A percentile compares a stretch with the other conserved stretches of the same genome.
These are phyloP conservation scores for Abramis brama DNA, from an alignment of 2,113 vertebrate species.

Conservation along the genomic window DNA sequence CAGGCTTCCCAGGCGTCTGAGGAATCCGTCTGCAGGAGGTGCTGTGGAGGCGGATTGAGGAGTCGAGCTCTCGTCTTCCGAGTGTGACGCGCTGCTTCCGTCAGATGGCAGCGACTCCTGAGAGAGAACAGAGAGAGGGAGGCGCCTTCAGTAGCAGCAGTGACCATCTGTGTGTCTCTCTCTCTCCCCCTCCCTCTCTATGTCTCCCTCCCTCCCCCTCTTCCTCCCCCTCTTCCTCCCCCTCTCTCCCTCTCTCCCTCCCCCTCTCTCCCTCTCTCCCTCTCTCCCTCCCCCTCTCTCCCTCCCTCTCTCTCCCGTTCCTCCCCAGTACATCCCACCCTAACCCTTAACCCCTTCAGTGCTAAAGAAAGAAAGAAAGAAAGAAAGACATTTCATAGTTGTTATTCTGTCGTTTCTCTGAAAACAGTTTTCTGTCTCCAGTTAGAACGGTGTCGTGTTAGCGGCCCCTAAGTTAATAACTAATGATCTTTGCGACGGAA, in stretches of 20 bases:
- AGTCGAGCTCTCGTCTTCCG: constrained; percentile 20
- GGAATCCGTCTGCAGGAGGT: constrained; percentile 60
- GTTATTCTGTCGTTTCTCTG: no score
- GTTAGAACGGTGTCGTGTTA: no score
- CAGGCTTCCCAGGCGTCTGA: constrained; percentile 62
- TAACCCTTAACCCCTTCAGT: constrained; percentile 61
- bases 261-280: not conserved
- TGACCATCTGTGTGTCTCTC: no score
- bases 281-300: not conserved
- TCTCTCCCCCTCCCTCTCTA: no score
- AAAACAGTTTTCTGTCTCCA: no score
- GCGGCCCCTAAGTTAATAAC: no score
- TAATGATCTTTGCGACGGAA: no score
- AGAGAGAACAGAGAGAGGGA: not conserved
- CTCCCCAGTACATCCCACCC: constrained; percentile 51
- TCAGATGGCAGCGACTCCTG: constrained; percentile 53
- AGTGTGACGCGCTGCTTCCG: constrained; percentile 21
- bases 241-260: not conserved
- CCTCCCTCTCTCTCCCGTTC: not conserved
- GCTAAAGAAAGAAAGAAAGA: no score
- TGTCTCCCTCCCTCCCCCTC: no score
- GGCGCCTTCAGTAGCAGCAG: no score
- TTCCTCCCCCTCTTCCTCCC: fast-evolving
- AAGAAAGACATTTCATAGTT: no score
- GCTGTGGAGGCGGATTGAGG: constrained; percentile 38